These are phyloP conservation scores for Varanus komodoensis DNA, from an alignment of 2,113 vertebrate genomes.

Conservation along the genomic window DNA sequence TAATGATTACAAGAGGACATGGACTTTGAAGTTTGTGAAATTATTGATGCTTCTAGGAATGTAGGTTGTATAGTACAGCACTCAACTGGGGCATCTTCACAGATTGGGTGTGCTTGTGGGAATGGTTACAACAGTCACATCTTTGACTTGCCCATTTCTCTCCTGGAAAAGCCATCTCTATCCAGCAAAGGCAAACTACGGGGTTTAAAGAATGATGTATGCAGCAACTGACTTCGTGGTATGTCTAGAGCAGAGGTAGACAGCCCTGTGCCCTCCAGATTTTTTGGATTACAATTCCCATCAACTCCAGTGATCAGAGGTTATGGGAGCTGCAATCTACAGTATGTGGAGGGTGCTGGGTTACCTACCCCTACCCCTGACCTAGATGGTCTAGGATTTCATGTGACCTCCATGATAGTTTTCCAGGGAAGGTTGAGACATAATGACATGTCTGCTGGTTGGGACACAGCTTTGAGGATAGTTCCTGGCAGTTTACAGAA, in stretches of 20 bases:
- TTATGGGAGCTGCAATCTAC: not conserved
- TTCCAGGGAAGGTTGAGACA: not conserved
- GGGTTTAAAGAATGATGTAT: not conserved
- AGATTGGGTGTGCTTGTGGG: not conserved
- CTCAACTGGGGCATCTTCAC: not conserved
- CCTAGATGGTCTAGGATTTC: not conserved
- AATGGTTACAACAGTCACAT: not conserved
- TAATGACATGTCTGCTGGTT: rapidly evolving
- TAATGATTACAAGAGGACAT: too few relatives aligned
- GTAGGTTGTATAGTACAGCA: not conserved
- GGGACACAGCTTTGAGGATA: not conserved
- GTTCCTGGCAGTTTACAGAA: not conserved
- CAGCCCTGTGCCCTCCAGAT: not conserved
- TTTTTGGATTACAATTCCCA: not conserved
- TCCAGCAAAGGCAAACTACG: not conserved
- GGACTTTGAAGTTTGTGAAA: not conserved
- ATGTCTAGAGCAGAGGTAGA: not conserved
- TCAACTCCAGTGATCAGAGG: not conserved
- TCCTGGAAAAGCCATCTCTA: not conserved
- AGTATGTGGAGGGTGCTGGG: not conserved
- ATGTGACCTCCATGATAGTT: not conserved
- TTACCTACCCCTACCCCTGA: not conserved
- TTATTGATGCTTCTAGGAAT: not conserved
- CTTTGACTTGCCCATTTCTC: not conserved
- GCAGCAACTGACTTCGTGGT: not conserved